A percentile compares a stretch with the other conserved stretches of the same genome.
Evolutionary conservation across 2,797 vertebrate species (phyloP).

Genomic region (Silurus aristotelis): DNA sequence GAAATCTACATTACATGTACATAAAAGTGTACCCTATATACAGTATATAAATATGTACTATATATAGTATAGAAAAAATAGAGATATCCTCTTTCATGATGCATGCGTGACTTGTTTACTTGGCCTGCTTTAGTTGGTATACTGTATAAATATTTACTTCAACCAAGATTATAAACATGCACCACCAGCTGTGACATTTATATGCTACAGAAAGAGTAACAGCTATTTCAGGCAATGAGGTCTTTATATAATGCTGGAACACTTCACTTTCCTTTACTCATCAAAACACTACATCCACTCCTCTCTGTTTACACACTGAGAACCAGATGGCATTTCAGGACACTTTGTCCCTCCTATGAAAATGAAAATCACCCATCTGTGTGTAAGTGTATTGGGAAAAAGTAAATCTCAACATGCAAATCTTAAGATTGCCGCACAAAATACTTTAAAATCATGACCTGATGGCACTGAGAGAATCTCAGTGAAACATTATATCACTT

Average conservation of each 20-base stretch:
- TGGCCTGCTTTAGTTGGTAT: background rate
- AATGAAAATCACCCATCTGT: background rate
- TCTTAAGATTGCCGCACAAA: background rate
- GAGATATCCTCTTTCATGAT: background rate
- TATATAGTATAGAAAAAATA: background rate
- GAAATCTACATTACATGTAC: background rate
- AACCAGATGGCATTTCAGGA: conserved; percentile 4
- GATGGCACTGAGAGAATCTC: background rate
- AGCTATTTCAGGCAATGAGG: conserved; percentile 17
- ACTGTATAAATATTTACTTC: conserved; percentile 8
- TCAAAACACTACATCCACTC: conserved; percentile 13
- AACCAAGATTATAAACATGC: background rate
- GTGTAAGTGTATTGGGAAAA: background rate
- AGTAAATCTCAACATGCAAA: background rate
- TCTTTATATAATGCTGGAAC: conserved; percentile 19
- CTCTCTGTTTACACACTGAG: conserved; percentile 19
- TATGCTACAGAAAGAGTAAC: background rate
- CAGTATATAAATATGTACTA: too few relatives aligned
- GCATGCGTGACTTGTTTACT: background rate
- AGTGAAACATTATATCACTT: background rate
- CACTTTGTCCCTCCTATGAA: background rate
- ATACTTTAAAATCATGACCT: background rate
- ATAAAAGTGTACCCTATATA: background rate
- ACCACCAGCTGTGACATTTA: background rate
- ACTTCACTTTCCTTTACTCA: conserved; percentile 1